These are phyloP conservation scores for Oscheius sp. DNA, from an alignment of 2,888 invertebrate genomes.

Conservation along the genomic window DNA sequence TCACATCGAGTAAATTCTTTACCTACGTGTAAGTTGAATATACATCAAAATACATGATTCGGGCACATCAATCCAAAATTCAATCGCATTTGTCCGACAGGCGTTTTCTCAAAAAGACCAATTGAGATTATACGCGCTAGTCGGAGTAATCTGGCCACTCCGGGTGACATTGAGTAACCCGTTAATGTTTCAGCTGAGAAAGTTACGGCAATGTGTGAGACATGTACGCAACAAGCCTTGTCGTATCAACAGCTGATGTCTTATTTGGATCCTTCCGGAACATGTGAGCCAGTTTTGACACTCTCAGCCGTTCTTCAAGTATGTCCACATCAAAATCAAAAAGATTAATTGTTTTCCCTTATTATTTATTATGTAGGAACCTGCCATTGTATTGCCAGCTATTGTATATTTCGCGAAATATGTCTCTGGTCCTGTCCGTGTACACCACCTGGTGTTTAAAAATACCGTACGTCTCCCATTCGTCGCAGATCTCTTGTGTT, in stretches of 20 bases:
- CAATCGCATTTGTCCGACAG: constrained; percentile 31
- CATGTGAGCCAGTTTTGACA: constrained; percentile 46
- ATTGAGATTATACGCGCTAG: constrained; percentile 32
- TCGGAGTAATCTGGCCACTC: constrained; percentile 25
- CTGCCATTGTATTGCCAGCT: constrained; percentile 1
- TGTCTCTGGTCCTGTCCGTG: constrained; percentile 14
- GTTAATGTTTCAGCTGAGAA: constrained; percentile 25
- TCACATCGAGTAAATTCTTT: too few relatives aligned
- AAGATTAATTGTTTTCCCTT: neutral
- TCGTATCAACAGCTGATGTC: constrained; percentile 53
- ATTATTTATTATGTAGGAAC: neutral
- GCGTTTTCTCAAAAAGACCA: constrained; percentile 31
- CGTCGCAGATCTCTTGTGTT: neutral
- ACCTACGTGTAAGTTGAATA: too few relatives aligned
- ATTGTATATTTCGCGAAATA: neutral
- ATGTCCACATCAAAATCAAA: constrained; percentile 39
- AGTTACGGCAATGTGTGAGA: constrained; percentile 37
- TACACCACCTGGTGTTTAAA: constrained; percentile 29
- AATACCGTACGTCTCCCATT: neutral
- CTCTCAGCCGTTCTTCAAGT: constrained; percentile 47
- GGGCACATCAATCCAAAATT: constrained; percentile 31
- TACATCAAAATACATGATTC: too few relatives aligned
- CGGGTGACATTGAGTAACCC: neutral
- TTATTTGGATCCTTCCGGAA: constrained; percentile 43
- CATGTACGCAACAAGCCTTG: constrained; percentile 55